Base-by-base conservation (phyloP, 2,888 invertebrate species). In the Unio pictorum region DNA sequence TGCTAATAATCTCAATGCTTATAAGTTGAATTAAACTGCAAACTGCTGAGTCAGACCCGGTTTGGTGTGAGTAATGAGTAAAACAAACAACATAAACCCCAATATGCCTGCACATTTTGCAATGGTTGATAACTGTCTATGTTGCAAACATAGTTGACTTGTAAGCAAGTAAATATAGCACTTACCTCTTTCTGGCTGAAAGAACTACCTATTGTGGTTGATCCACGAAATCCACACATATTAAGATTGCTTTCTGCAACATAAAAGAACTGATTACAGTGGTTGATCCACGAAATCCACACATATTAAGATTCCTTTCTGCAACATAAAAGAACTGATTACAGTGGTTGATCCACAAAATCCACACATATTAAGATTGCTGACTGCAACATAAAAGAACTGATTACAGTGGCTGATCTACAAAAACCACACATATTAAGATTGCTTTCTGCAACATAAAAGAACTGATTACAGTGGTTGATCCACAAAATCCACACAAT, bases 221-320 rank as follows among this genome's bases (percentile, higher is more conserved):
- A 90, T 5, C 90, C 90, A 57, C 90, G 80, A 69, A 91, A 91
- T 5, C 91, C 91, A 87, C 89, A 90, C 20, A 83, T 79, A 63
- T 78, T 69, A 26, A 85, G 56, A 73, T 89, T 89, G 15, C 80
- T 80, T 55, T 73, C 87, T 86, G 71, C 60, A 81, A 81, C 58
- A 55, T 63, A 54, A 55, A 72, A 20, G 45, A 58, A 76, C 80
- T 80, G 7, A 88, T 86, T 57, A 87, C 66, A 20, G 87, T 85
- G 55, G 87, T 70, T n/a, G 90, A 90, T 5, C 90, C 90, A 57
- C 90, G 79, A 69, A 91, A 91, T 5, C 91, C 91, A 86, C 89
- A 90, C 20, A 83, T 79, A 63, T 78, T 69, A 26, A 85, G 56
- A 73, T 89, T 89, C 11, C 80, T 79, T 55, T 74, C 87, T 86